Conservation (phyloP, 2,888 invertebrate species). For the Andrena dorsata region DNA sequence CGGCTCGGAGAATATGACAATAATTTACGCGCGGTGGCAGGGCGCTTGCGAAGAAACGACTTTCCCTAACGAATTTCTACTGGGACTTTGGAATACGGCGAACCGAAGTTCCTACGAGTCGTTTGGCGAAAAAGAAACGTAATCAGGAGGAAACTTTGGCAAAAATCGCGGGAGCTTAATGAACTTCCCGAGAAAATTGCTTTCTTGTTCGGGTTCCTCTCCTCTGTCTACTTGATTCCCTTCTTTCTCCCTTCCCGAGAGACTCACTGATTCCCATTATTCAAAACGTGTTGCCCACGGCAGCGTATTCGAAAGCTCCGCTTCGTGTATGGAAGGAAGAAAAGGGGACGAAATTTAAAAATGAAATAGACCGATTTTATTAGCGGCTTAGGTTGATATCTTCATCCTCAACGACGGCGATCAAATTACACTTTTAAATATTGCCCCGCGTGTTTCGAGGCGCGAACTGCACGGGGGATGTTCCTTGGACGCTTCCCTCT, state of each 20-base stretch:
- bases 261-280: background rate
- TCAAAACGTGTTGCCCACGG: slow-evolving; percentile 1
- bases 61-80: background rate
- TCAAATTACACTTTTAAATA: slow-evolving; percentile 1
- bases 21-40: slow-evolving; percentile 15
- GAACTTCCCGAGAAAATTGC: slow-evolving; percentile 27
- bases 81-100: background rate
- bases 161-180: slow-evolving; percentile 32
- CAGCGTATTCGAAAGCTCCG: background rate
- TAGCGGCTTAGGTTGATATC: background rate
- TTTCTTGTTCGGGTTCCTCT: background rate
- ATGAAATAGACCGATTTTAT: background rate
- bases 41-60: background rate
- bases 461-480: no score
- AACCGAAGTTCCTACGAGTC: background rate
- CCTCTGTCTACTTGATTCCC: background rate
- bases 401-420: background rate
- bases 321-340: background rate
- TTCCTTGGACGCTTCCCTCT: background rate
- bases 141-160: slow-evolving; percentile 15
- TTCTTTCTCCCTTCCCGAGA: background rate
- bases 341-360: background rate
- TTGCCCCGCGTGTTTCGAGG: background rate
- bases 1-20: background rate
- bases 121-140: background rate